A percentile compares a stretch with the other conserved stretches of the same genome.
phyloP scores from a whole-genome alignment of 2,888 invertebrate species.

The Chloroclysta siterata region DNA sequence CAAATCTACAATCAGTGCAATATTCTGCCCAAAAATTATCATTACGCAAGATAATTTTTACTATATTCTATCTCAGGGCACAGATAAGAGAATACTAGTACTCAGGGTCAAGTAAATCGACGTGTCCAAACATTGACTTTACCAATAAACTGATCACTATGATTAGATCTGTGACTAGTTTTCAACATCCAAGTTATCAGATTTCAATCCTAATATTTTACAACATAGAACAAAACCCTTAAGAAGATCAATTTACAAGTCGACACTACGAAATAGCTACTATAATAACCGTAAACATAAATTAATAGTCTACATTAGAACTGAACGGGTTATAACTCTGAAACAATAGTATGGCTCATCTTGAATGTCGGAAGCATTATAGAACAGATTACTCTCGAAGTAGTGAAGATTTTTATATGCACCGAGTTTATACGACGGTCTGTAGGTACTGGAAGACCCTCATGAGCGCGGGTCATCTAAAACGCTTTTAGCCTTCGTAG shows the following conservation, averaged over 20 bases:
- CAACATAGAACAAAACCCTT: conserved; percentile 8
- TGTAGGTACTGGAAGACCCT: too few relatives aligned
- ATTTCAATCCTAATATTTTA: conserved; percentile 16
- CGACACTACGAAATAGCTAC: conserved; percentile 23
- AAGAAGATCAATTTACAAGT: conserved; percentile 25
- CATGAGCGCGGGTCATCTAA: too few relatives aligned
- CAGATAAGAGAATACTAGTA: too few relatives aligned
- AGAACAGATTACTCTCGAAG: conserved; percentile 18
- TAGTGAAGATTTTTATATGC: neutral
- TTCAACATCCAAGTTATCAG: conserved; percentile 13
- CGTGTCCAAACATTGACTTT: neutral
- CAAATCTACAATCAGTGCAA: too few relatives aligned
- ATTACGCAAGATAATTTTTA: too few relatives aligned
- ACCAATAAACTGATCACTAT: conserved; percentile 9
- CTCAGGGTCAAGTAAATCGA: neutral
- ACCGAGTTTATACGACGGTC: too few relatives aligned
- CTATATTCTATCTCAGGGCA: neutral
- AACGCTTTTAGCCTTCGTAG: too few relatives aligned
- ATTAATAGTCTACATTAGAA: conserved; percentile 28
- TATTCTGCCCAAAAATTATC: too few relatives aligned
- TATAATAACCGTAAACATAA: conserved; percentile 28
- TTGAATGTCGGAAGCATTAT: conserved; percentile 28
- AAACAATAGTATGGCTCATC: conserved; percentile 28
- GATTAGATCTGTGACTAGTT: conserved; percentile 15
- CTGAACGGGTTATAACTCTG: conserved; percentile 28